phyloP scores from a whole-genome alignment of 2,113 vertebrate species.

The Penelope pileata region DNA sequence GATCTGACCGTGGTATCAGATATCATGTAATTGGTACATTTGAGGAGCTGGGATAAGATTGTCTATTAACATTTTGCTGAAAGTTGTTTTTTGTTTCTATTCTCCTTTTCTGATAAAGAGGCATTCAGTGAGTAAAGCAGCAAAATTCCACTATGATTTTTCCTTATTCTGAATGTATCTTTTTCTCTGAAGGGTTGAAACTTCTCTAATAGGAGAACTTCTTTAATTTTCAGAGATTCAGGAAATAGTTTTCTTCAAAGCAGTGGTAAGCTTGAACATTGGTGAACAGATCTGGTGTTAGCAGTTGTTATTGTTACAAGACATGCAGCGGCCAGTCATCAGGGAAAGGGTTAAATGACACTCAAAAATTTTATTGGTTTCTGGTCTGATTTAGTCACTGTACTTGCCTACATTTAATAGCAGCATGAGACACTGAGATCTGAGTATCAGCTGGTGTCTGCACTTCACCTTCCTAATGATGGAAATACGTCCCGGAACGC shows the following conservation, averaged over 20 bases:
- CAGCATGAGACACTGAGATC: neutral
- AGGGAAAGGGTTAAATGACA: slow-evolving; percentile 30
- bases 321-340: neutral
- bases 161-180: neutral
- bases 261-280: neutral
- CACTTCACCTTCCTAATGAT: slow-evolving; percentile 6
- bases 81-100: neutral
- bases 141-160: neutral
- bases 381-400: neutral
- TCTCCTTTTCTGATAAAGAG: neutral
- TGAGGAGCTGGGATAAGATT: neutral
- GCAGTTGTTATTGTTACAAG: neutral
- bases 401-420: neutral
- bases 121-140: neutral
- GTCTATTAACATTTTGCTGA: neutral
- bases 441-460: slow-evolving; percentile 49
- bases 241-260: neutral
- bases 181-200: neutral
- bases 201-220: too few relatives aligned
- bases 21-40: neutral
- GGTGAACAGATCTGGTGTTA: neutral
- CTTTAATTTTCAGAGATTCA: neutral
- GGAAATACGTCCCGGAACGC: slow-evolving; percentile 25
- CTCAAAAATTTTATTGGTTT: neutral
- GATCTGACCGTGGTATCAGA: neutral